phyloP scores from a whole-genome alignment of 2,797 vertebrate species.

The Sandelia bainsii region DNA sequence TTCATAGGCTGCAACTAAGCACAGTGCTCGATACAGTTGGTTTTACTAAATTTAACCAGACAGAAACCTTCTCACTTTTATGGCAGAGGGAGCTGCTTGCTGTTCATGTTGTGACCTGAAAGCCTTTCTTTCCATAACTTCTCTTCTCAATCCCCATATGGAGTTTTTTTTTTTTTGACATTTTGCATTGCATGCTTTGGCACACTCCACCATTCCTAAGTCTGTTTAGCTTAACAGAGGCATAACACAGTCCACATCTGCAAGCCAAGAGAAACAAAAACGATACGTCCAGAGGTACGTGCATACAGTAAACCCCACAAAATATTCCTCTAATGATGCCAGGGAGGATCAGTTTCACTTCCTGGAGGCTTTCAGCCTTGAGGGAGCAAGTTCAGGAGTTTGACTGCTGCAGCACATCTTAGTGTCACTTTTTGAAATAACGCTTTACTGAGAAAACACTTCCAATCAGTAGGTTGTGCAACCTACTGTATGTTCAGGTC shows the following conservation, averaged over 20 bases:
- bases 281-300: conserved; percentile 79
- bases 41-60: background rate
- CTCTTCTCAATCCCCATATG: conserved; percentile 59
- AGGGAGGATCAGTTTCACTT: conserved; percentile 79
- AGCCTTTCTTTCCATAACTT: conserved; percentile 62
- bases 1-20: background rate
- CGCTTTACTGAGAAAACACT: conserved; percentile 7
- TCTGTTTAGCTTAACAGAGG: conserved; percentile 85
- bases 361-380: conserved; percentile 66
- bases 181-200: conserved; percentile 82
- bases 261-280: conserved; percentile 85
- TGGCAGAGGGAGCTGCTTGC: conserved; percentile 27
- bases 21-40: background rate
- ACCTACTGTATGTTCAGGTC: background rate
- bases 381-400: conserved; percentile 31
- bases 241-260: conserved; percentile 75
- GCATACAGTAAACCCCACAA: conserved; percentile 70
- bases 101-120: conserved; percentile 36
- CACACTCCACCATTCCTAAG: conserved; percentile 76
- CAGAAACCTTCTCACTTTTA: conserved; percentile 14
- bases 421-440: conserved; percentile 41
- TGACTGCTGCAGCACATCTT: conserved; percentile 42
- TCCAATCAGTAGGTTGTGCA: background rate
- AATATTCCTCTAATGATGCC: conserved; percentile 85
- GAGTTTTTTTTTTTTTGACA: conserved; percentile 61